Evolutionary conservation across 2,888 invertebrate species (phyloP), one percentile per base, ranked within the genome.

Genomic region (Watsonalla binaria): DNA sequence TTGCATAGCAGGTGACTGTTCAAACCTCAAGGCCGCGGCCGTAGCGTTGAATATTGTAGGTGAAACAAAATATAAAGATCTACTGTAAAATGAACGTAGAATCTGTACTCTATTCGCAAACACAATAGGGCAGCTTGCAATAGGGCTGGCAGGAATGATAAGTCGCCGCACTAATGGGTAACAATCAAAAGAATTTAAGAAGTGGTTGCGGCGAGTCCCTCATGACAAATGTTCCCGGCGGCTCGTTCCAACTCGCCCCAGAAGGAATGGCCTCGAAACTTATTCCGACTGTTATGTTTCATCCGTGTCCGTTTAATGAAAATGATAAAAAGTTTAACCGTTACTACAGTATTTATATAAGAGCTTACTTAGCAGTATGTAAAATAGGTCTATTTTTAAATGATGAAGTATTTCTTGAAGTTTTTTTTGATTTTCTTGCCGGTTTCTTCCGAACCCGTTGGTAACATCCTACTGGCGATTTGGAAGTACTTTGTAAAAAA

Each of bases 181-280:
- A 68, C 68, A 72, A 72, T 68, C 61, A 72, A 63, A 67, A 67
- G 68, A 70, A 73, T 75, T 72, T 71, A 66, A 68, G 59, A 66
- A 67, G 64, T 56, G 14, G 54, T 53, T 52, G 60, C 53, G 53
- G 54, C 58, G 63, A 54, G 54, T 54, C 48, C 54, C 68, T 53
- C 63, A 74, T 80, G 80, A 82, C 77, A 78, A 82, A 82, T 72
- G 74, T 64, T 78, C 78, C 75, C 77, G 35, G 37, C 72, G 72
- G 81, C 63, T 59, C 66, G 66, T 59, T 76, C 57, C 63, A 52
- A 78, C 74, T 74, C 71, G 62, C 53, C 62, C 71, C 58, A 63
- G 63, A 70, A 76, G 66, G 70, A 76, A 68, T 65, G 59, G 66
- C 64, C 72, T 60, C 63, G 69, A 64, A 76, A 80, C 69, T 80